Base-by-base conservation (phyloP, 1,140 invertebrate species). In the Ips typographus region DNA sequence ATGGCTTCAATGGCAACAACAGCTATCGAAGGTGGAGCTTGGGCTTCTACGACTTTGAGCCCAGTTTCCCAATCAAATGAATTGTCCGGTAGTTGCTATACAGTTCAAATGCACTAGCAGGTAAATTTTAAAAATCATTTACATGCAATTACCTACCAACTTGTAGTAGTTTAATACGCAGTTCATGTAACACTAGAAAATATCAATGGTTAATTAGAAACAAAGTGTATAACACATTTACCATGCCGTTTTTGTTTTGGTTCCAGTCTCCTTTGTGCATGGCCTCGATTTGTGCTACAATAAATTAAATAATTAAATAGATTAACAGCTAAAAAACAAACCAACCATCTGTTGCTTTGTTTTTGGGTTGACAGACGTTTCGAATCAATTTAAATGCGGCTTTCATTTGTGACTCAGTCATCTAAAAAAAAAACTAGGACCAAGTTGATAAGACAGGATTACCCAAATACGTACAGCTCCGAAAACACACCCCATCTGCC, bases 361-460 rank as follows among this genome's bases (percentile, higher is more conserved):
- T 43, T 77, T 80, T 81, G 3, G 79, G 74, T 66, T 75, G 70
- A 56, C 80, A 81, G 36, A 76, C 71, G 69, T 79, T 79, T 64
- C 75, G 73, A 44, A 80, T 74, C 47, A 79, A 58, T 65, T 77
- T 77, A 4, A 66, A 56, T 3, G 78, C 68, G 49, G 78, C 77
- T 65, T 75, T 74, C 61, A 81, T 71, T 68, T 81, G 80, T 3
- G 71, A 71, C 44, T 75, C 73, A 36, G 78, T 75, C 74, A 80
- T 73, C 78, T 80, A 40, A 62, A 77, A 79, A 66, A 55, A 5
- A 55, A 36, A 36, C 2, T 22, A 5, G 37, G 37, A 0, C n/a
- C 2, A 2, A 36, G 8, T 6, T 1, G 2, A 55, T 55, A 55
- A 49, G 22, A 2, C 2, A 37, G 2, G 6, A 5, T 55, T 55